Conservation (phyloP, 2,888 invertebrate species). For the Teleiodes luculella region DNA sequence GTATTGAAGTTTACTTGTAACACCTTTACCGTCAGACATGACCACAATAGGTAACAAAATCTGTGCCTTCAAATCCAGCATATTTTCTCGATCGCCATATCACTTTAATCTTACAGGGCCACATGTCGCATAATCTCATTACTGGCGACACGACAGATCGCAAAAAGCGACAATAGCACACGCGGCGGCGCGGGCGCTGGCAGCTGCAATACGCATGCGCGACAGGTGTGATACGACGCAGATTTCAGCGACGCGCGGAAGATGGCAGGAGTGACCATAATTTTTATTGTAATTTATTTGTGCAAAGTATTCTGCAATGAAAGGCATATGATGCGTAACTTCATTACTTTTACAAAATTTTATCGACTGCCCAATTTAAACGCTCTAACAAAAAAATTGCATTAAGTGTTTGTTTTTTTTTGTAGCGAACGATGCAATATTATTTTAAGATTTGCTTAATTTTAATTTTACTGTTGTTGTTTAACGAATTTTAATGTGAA, state of each 20-base stretch:
- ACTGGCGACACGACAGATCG: too few species aligned
- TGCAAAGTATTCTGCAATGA: not conserved
- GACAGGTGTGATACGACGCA: conserved; percentile 28
- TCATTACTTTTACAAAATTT: too few species aligned
- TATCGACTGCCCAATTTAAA: too few species aligned
- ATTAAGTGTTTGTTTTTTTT: too few species aligned
- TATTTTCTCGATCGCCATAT: not conserved
- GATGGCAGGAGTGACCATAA: not conserved
- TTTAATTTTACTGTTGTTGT: too few species aligned
- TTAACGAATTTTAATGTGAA: not conserved
- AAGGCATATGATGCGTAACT: too few species aligned
- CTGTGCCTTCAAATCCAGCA: not conserved
- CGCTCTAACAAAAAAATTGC: too few species aligned
- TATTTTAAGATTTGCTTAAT: too few species aligned
- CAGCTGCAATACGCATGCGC: conserved; percentile 30
- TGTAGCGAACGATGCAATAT: too few species aligned
- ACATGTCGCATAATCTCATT: conserved; percentile 3
- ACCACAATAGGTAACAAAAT: not conserved
- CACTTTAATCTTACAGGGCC: not conserved
- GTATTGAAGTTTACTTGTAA: too few species aligned
- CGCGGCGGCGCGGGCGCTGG: conserved; percentile 18
- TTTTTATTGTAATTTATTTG: not conserved
- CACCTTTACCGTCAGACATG: too few species aligned
- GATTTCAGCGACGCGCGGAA: not conserved
- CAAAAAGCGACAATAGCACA: conserved; percentile 4